These are phyloP conservation scores for Luffia ferchaultella DNA, from an alignment of 2,888 invertebrate genomes.

Conservation along the genomic window DNA sequence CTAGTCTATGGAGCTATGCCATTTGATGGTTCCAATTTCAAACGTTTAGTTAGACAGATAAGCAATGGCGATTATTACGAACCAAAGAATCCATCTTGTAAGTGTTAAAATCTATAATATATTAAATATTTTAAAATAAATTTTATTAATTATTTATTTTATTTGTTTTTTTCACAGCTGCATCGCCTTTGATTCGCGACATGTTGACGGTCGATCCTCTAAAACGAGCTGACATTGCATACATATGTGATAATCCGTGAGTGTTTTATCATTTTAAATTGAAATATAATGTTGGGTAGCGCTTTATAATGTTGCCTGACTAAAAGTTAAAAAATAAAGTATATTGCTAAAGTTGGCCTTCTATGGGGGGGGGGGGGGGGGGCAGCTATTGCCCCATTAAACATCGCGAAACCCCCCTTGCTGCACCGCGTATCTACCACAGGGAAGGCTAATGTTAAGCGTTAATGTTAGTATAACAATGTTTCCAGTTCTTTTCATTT, in stretches of 20 bases:
- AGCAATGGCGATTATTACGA: slow-evolving; percentile 98
- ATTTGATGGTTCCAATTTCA: slow-evolving; percentile 98
- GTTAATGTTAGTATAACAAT: no score
- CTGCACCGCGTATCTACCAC: no score
- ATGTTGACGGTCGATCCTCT: slow-evolving; percentile 94
- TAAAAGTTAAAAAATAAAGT: neutral
- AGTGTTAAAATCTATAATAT: slow-evolving; percentile 36
- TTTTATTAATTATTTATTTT: neutral
- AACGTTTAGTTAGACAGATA: slow-evolving; percentile 94
- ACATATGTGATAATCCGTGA: slow-evolving; percentile 92
- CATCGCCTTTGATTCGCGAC: slow-evolving; percentile 91
- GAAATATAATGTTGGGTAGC: neutral
- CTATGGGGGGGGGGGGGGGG: no score
- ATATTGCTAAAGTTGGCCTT: no score
- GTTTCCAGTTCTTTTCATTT: slow-evolving; percentile 1
- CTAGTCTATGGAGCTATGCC: slow-evolving; percentile 99
- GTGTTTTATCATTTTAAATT: slow-evolving; percentile 18
- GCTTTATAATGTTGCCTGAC: no score
- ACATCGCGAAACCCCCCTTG: no score
- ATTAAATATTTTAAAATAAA: no score
- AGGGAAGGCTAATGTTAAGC: no score
- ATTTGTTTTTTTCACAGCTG: slow-evolving; percentile 67
- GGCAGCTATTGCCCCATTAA: no score
- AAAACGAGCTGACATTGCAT: slow-evolving; percentile 89
- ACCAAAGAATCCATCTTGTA: slow-evolving; percentile 92